A percentile compares a stretch with the other conserved stretches of the same genome.
These are phyloP conservation scores for Siniperca obscura DNA, from an alignment of 2,797 vertebrate species.

Conservation along the genomic window DNA sequence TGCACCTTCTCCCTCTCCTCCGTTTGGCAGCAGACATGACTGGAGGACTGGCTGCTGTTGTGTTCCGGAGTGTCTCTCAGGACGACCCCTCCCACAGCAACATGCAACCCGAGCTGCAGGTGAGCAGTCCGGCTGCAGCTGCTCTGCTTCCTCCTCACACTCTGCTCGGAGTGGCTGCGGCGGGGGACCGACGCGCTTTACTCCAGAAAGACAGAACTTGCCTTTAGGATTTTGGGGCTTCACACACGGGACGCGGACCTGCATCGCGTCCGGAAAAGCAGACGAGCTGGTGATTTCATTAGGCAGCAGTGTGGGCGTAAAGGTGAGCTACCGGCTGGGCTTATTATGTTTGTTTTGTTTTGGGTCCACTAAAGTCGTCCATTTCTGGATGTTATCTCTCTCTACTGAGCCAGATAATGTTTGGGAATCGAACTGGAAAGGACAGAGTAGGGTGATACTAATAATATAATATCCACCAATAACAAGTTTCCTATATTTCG, in stretches of 20 bases:
- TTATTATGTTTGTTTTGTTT: background rate
- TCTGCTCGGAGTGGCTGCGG: background rate
- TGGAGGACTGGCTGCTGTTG: conserved; percentile 17
- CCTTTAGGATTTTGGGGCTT: background rate
- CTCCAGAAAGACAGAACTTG: conserved; percentile 16
- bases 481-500: background rate
- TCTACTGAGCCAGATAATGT: background rate
- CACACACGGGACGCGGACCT: conserved; percentile 20
- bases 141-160: background rate
- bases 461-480: background rate
- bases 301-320: conserved; percentile 27
- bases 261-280: conserved; percentile 6
- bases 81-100: conserved; percentile 55
- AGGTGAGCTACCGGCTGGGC: conserved; percentile 56
- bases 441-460: background rate
- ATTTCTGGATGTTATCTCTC: background rate
- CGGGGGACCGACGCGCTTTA: background rate
- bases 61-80: conserved; percentile 33
- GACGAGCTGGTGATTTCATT: conserved; percentile 11
- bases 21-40: conserved; percentile 24
- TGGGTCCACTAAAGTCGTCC: background rate
- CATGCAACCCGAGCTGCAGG: conserved; percentile 66
- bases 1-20: conserved; percentile 14
- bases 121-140: conserved; percentile 52
- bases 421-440: background rate